Evolutionary conservation across 2,113 vertebrate genomes (phyloP).

Genomic region (Stigmatopora argus): DNA sequence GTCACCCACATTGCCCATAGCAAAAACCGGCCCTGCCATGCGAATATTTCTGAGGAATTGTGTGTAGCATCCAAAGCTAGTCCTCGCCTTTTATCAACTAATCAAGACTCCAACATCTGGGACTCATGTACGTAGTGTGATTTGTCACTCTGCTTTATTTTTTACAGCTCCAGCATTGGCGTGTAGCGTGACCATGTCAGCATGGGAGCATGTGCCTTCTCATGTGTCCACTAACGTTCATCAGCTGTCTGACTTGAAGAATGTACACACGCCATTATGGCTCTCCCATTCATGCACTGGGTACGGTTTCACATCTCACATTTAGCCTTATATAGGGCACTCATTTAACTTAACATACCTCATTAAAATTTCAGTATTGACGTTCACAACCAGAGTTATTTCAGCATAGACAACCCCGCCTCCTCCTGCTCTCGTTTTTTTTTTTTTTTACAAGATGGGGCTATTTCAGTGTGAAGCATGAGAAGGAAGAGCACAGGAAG

Average conservation of each 20-base stretch:
- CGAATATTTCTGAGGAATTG: too few species aligned
- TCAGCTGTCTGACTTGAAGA: background rate
- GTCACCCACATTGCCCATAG: too few species aligned
- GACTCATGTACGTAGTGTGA: background rate
- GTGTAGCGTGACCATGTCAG: background rate
- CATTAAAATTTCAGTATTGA: background rate
- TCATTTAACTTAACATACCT: too few species aligned
- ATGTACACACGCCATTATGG: background rate
- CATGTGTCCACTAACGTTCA: background rate
- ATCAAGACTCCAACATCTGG: too few species aligned
- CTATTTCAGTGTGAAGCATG: background rate
- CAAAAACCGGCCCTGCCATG: too few species aligned
- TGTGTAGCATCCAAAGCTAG: too few species aligned
- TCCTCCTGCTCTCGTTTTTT: too few species aligned
- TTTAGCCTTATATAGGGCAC: too few species aligned
- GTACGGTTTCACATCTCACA: background rate
- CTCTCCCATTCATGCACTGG: background rate
- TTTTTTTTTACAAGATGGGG: too few species aligned
- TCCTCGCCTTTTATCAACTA: too few species aligned
- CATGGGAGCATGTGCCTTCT: background rate
- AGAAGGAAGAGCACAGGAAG: constrained; percentile 18
- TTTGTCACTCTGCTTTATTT: background rate
- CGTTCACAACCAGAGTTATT: background rate
- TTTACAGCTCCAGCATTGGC: background rate
- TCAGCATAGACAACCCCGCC: too few species aligned